These are phyloP conservation scores for Montipora sp. DNA, from an alignment of 64 coral and sea anemone genomes.

Conservation along the genomic window DNA sequence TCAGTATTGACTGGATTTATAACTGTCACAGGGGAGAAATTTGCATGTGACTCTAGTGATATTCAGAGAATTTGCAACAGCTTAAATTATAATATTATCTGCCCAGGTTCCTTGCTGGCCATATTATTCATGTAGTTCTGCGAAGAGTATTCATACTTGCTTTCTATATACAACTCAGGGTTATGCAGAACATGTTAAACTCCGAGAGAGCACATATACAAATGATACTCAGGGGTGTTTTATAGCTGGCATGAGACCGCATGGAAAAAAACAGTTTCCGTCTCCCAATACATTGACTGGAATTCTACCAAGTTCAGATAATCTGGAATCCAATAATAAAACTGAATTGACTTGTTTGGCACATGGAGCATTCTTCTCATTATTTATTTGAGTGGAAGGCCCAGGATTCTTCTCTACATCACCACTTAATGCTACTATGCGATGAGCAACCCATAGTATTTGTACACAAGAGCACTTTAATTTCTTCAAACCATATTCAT, in stretches of 20 bases:
- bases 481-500: constrained; percentile 42
- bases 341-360: constrained; percentile 48
- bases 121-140: constrained; percentile 50
- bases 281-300: background rate
- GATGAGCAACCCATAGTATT: constrained; percentile 22
- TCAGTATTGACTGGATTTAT: constrained; percentile 12
- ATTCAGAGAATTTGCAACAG: constrained; percentile 74
- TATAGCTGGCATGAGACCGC: constrained; percentile 35
- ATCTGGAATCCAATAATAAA: constrained; percentile 34
- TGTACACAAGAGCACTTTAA: constrained; percentile 29
- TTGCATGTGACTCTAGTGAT: constrained; percentile 32
- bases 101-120: constrained; percentile 59
- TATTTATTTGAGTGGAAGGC: background rate
- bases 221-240: constrained; percentile 51
- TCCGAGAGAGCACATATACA: constrained; percentile 49
- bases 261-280: constrained; percentile 16
- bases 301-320: background rate
- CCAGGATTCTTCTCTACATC: background rate
- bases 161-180: constrained; percentile 65
- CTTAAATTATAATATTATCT: constrained; percentile 67
- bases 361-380: background rate
- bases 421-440: constrained; percentile 7
- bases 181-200: constrained; percentile 54
- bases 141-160: constrained; percentile 39
- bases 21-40: constrained; percentile 47